Evolutionary conservation across 2,888 invertebrate species (phyloP).

Genomic region (Amitus sp.): DNA sequence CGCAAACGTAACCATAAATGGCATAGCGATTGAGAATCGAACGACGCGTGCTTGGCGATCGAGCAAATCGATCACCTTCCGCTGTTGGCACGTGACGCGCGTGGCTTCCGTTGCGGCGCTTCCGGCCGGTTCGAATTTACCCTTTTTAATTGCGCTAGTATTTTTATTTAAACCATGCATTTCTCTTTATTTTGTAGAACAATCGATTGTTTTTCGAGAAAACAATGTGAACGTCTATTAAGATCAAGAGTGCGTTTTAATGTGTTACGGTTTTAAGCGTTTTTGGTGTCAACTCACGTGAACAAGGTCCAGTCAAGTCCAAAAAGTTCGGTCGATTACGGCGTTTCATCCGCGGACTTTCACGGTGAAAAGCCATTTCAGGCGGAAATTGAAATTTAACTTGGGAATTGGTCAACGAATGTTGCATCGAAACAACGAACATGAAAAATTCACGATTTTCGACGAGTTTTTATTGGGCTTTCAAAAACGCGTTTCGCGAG

Average conservation of each 20-base stretch:
- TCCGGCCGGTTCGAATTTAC: slow-evolving; percentile 38
- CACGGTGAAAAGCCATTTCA: slow-evolving; percentile 47
- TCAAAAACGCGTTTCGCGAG: background rate
- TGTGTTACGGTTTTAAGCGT: too few species aligned
- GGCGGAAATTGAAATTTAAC: background rate
- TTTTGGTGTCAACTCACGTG: slow-evolving; percentile 52
- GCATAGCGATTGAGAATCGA: slow-evolving; percentile 11
- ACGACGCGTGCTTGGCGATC: slow-evolving; percentile 11
- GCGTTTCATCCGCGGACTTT: slow-evolving; percentile 52
- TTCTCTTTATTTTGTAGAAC: background rate
- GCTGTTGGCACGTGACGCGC: slow-evolving; percentile 47
- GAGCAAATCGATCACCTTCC: slow-evolving; percentile 31
- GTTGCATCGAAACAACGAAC: background rate
- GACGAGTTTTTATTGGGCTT: background rate
- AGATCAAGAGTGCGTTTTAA: too few species aligned
- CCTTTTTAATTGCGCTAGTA: slow-evolving; percentile 10
- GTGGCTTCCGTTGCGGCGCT: slow-evolving; percentile 51
- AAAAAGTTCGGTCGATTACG: slow-evolving; percentile 57
- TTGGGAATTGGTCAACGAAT: background rate
- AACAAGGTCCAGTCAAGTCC: slow-evolving; percentile 53
- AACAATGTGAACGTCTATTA: too few species aligned
- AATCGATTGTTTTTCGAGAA: background rate
- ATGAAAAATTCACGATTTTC: background rate
- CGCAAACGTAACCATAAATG: slow-evolving; percentile 20
- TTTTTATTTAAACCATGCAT: too few species aligned